These are phyloP conservation scores for Drosophila phalerata DNA, from an alignment of 2,888 invertebrate genomes.

Conservation along the genomic window DNA sequence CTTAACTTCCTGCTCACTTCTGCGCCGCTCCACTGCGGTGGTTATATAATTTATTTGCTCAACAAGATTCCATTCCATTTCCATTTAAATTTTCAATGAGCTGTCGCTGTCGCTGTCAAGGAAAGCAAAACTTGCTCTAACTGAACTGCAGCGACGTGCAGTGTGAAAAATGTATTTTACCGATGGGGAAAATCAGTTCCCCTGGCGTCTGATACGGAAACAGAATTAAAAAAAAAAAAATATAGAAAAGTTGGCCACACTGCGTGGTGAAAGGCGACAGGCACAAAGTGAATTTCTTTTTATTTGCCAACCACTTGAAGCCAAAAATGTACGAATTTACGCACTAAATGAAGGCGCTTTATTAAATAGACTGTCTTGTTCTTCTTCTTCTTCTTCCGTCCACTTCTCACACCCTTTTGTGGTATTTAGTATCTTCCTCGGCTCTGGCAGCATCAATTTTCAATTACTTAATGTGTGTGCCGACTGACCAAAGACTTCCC, in stretches of 20 bases:
- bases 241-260: not conserved
- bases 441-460: slow-evolving; percentile 42
- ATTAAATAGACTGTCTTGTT: slow-evolving; percentile 20
- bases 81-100: slow-evolving; percentile 44
- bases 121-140: slow-evolving; percentile 7
- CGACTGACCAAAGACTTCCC: slow-evolving; percentile 28
- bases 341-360: slow-evolving; percentile 26
- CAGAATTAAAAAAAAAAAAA: not conserved
- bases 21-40: not conserved
- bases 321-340: slow-evolving; percentile 20
- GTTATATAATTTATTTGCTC: slow-evolving; percentile 28
- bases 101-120: slow-evolving; percentile 4
- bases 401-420: not conserved
- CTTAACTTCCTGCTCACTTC: not conserved
- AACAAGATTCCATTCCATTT: slow-evolving; percentile 28
- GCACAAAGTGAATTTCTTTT: slow-evolving; percentile 18
- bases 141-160: slow-evolving; percentile 20
- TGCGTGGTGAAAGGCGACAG: not conserved
- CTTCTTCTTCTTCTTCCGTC: too few species aligned
- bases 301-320: slow-evolving; percentile 36
- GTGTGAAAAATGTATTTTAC: slow-evolving; percentile 20
- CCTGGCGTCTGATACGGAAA: slow-evolving; percentile 16
- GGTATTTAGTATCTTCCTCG: slow-evolving; percentile 13
- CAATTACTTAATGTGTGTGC: slow-evolving; percentile 68
- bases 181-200: slow-evolving; percentile 6